Conservation (phyloP, 1,140 invertebrate species). For the Dinothrombium tinctorium region DNA sequence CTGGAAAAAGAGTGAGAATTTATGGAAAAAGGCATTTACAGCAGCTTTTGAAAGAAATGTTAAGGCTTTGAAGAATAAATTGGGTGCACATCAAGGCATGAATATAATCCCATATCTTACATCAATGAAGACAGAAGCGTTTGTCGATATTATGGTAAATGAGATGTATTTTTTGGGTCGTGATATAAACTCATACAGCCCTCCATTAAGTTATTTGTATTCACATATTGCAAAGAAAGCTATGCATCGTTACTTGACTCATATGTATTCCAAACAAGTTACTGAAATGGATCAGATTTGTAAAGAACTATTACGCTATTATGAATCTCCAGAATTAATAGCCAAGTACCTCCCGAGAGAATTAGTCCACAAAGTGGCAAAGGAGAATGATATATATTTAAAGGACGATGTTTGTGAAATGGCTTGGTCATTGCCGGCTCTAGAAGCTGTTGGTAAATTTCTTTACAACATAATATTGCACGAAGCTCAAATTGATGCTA, state of each 20-base stretch:
- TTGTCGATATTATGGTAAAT: slow-evolving; percentile 25
- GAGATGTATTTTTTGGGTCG: slow-evolving; percentile 40
- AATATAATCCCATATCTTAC: slow-evolving; percentile 48
- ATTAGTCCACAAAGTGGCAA: slow-evolving; percentile 38
- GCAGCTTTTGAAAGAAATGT: slow-evolving; percentile 40
- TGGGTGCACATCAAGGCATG: slow-evolving; percentile 22
- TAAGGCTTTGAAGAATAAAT: slow-evolving; percentile 27
- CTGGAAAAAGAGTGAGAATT: slow-evolving; percentile 29
- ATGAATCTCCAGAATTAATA: slow-evolving; percentile 23
- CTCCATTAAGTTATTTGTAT: slow-evolving; percentile 34
- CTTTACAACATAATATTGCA: slow-evolving; percentile 62
- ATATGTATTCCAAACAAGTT: slow-evolving; percentile 34
- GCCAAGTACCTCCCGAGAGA: slow-evolving; percentile 35
- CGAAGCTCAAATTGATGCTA: slow-evolving; percentile 54
- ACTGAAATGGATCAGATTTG: slow-evolving; percentile 41
- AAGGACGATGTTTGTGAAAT: slow-evolving; percentile 15
- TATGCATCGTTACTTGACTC: slow-evolving; percentile 32
- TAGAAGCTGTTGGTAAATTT: slow-evolving; percentile 45
- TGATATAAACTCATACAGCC: slow-evolving; percentile 53
- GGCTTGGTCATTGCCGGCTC: slow-evolving; percentile 35
- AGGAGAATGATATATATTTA: slow-evolving; percentile 30
- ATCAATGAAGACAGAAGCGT: slow-evolving; percentile 29
- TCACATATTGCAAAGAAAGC: slow-evolving; percentile 38
- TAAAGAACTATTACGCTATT: slow-evolving; percentile 41
- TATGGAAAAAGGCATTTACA: slow-evolving; percentile 35